phyloP scores from a whole-genome alignment of 30 jellyfish, hydroid and myxozoan genomes.

The Pseudorhiza aurosa region DNA sequence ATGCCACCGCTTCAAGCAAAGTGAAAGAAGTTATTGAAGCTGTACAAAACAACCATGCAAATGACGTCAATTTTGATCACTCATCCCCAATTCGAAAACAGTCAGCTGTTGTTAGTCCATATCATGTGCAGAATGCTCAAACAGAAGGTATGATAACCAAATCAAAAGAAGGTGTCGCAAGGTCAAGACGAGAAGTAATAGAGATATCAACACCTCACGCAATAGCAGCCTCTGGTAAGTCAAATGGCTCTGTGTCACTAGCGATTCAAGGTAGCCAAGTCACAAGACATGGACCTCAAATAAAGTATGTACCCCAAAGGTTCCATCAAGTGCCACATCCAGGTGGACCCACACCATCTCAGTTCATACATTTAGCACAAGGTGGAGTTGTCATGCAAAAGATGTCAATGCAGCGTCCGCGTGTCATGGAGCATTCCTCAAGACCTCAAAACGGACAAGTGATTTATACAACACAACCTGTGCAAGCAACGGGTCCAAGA shows the following conservation, averaged over 20 bases:
- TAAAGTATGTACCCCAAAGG: slow-evolving; percentile 67
- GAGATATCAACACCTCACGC: slow-evolving; percentile 8
- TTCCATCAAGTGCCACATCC: slow-evolving; percentile 24
- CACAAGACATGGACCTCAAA: slow-evolving; percentile 65
- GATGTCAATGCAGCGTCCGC: slow-evolving; percentile 46
- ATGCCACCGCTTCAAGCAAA: not conserved
- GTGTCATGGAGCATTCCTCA: slow-evolving; percentile 27
- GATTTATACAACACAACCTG: slow-evolving; percentile 60
- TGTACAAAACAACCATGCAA: slow-evolving; percentile 5
- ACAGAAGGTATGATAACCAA: not conserved
- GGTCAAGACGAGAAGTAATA: slow-evolving; percentile 23
- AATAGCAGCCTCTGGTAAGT: not conserved
- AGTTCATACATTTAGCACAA: slow-evolving; percentile 50
- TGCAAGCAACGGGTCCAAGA: slow-evolving; percentile 79
- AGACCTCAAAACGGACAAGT: slow-evolving; percentile 48
- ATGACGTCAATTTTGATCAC: slow-evolving; percentile 6
- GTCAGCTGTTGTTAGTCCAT: slow-evolving; percentile 68
- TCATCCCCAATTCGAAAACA: slow-evolving; percentile 57
- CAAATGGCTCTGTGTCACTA: not conserved
- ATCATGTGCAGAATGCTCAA: slow-evolving; percentile 35
- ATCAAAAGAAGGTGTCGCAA: not conserved
- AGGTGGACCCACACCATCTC: slow-evolving; percentile 16
- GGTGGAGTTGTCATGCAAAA: slow-evolving; percentile 54
- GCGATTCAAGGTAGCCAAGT: slow-evolving; percentile 5
- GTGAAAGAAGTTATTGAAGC: slow-evolving; percentile 21